Percentiles rank a stretch among this genome's conserved stretches.
These are phyloP conservation scores for Microtus montanus DNA, from an alignment of 2,113 vertebrate genomes.

Conservation along the genomic window DNA sequence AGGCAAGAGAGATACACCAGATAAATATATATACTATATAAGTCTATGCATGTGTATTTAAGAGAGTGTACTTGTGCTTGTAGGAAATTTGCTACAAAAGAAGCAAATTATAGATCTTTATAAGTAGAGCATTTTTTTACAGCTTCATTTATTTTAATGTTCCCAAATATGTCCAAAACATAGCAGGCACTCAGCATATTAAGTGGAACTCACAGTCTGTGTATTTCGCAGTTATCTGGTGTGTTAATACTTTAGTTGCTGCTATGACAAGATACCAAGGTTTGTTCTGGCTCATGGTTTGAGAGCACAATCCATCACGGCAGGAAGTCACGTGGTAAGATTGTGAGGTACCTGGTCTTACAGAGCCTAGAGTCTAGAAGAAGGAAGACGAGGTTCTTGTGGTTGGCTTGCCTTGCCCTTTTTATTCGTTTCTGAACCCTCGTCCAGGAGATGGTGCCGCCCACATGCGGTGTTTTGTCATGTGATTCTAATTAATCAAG, in stretches of 20 bases:
- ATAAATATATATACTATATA: not conserved
- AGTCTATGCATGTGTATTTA: not conserved
- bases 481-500: not conserved
- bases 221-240: not conserved
- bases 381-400: not conserved
- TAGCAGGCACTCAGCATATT: not conserved
- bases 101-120: slow-evolving; percentile 16
- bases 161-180: not conserved
- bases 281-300: not conserved
- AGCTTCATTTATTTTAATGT: slow-evolving; percentile 47
- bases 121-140: slow-evolving; percentile 16
- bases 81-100: not conserved
- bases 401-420: not conserved
- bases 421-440: not conserved
- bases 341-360: not conserved
- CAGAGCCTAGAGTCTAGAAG: not conserved
- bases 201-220: not conserved
- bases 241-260: not conserved
- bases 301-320: not conserved
- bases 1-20: not conserved
- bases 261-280: not conserved
- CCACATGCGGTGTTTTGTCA: not conserved
- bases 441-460: not conserved
- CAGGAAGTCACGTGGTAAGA: not conserved
- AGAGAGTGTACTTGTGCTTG: not conserved